A percentile compares a stretch with the other conserved stretches of the same genome.
Evolutionary conservation across 2,797 vertebrate species (phyloP).

Genomic region (Apodemus agrarius): DNA sequence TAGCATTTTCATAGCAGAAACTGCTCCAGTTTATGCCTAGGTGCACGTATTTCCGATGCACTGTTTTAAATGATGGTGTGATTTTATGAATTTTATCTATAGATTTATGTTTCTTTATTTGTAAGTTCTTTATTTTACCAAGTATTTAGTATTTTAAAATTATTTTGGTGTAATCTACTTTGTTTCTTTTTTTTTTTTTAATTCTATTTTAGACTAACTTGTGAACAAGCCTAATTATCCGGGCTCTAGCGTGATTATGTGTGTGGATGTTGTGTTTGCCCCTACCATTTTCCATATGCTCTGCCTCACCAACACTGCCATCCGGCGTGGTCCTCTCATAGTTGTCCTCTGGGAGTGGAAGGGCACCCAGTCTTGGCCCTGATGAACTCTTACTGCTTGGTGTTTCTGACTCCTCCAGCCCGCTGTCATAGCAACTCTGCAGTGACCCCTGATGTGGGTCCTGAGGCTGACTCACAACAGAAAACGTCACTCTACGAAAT

Average conservation of each 20-base stretch:
- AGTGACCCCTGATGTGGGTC: conserved; percentile 99
- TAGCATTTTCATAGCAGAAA: conserved; percentile 59
- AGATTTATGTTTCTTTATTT: conserved; percentile 82
- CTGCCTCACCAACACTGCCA: conserved; percentile 99
- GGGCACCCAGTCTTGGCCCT: conserved; percentile 98
- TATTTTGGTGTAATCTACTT: conserved; percentile 79
- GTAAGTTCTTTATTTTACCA: conserved; percentile 76
- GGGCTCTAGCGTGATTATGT: conserved; percentile 88
- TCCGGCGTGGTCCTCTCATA: conserved; percentile 99
- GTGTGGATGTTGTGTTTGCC: conserved; percentile 94
- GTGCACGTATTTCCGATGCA: conserved; percentile 74
- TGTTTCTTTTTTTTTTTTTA: neutral
- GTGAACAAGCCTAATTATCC: conserved; percentile 83
- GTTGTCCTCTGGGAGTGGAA: conserved; percentile 99
- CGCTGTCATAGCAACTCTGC: conserved; percentile 99
- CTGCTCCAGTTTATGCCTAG: conserved; percentile 63
- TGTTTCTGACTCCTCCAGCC: conserved; percentile 99
- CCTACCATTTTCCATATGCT: conserved; percentile 99
- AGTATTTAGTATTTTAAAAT: conserved; percentile 74
- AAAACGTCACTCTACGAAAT: conserved; percentile 99
- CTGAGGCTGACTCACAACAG: conserved; percentile 99
- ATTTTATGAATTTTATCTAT: conserved; percentile 73
- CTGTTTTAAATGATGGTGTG: conserved; percentile 67
- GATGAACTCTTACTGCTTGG: conserved; percentile 99
- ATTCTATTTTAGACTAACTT: conserved; percentile 83